Conservation (phyloP, 64 coral and sea anemone genomes). For the Porites australiensis region DNA sequence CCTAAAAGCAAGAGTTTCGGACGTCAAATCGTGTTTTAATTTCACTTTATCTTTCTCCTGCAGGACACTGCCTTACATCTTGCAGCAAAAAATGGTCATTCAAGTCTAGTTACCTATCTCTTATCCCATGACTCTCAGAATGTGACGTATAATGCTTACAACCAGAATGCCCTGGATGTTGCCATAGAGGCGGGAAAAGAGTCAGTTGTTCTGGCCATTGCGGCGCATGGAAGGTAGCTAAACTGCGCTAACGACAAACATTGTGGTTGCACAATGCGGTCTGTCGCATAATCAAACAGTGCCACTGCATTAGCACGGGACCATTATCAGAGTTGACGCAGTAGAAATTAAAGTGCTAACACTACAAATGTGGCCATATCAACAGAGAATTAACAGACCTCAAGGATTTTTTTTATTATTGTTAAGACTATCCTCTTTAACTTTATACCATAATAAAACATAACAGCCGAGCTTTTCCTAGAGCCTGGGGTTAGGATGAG, state of each 20-base stretch:
- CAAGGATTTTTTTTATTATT: too few species aligned
- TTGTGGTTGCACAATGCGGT: neutral
- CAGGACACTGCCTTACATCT: conserved; percentile 87
- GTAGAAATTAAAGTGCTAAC: too few species aligned
- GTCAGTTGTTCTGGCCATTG: conserved; percentile 64
- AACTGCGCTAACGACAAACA: neutral
- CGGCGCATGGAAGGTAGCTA: conserved; percentile 66
- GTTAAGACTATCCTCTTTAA: too few species aligned
- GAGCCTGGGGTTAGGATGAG: too few species aligned
- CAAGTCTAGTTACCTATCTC: conserved; percentile 64
- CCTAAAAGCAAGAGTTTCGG: too few species aligned
- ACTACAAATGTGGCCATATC: too few species aligned
- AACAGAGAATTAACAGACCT: too few species aligned
- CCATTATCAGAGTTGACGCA: too few species aligned
- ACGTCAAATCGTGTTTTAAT: neutral
- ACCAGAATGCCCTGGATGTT: conserved; percentile 90
- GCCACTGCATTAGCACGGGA: too few species aligned
- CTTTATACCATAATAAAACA: too few species aligned
- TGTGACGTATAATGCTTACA: conserved; percentile 85
- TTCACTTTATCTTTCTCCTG: neutral
- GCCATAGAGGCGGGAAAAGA: conserved; percentile 86
- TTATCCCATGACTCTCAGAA: conserved; percentile 79
- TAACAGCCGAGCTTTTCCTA: too few species aligned
- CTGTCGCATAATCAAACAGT: too few species aligned
- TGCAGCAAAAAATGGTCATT: conserved; percentile 89